A percentile compares a stretch with the other conserved stretches of the same genome.
These are phyloP conservation scores for Acanthiza pusilla DNA, from an alignment of 2,797 vertebrate genomes.

Conservation along the genomic window DNA sequence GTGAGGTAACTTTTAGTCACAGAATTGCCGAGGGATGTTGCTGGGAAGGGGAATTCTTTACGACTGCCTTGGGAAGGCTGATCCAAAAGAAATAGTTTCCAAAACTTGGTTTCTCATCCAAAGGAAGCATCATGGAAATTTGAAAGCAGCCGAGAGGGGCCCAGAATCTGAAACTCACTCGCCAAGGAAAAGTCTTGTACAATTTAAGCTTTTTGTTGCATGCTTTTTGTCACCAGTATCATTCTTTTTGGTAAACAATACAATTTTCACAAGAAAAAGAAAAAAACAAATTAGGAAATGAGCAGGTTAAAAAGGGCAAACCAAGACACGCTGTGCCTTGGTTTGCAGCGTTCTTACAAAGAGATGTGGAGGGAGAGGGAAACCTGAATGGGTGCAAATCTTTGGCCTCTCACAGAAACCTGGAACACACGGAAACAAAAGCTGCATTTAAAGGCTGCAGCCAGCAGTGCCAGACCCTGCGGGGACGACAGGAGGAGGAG, in stretches of 20 bases:
- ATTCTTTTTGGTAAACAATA: neutral
- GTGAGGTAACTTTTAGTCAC: slow-evolving; percentile 48
- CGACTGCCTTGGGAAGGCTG: slow-evolving; percentile 39
- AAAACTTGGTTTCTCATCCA: slow-evolving; percentile 53
- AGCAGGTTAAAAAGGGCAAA: neutral
- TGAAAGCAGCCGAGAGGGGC: slow-evolving; percentile 38
- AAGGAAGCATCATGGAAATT: slow-evolving; percentile 64
- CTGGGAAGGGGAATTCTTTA: slow-evolving; percentile 61
- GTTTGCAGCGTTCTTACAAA: neutral
- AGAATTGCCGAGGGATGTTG: slow-evolving; percentile 20
- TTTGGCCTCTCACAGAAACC: neutral
- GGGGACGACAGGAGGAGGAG: neutral
- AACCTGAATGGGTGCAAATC: neutral
- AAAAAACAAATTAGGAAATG: neutral
- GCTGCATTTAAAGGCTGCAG: slow-evolving; percentile 55
- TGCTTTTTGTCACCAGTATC: slow-evolving; percentile 12
- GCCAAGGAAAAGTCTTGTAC: slow-evolving; percentile 22
- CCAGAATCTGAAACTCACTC: neutral
- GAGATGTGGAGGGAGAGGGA: neutral
- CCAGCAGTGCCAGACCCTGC: slow-evolving; percentile 14
- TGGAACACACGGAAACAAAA: slow-evolving; percentile 37
- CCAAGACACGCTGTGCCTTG: neutral
- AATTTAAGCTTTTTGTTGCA: neutral
- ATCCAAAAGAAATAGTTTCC: slow-evolving; percentile 65
- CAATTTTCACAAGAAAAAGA: neutral